Percentiles rank a stretch among this genome's conserved stretches.
These are phyloP conservation scores for Drosophila guanche DNA, from an alignment of 1,140 invertebrate species.

Conservation along the genomic window DNA sequence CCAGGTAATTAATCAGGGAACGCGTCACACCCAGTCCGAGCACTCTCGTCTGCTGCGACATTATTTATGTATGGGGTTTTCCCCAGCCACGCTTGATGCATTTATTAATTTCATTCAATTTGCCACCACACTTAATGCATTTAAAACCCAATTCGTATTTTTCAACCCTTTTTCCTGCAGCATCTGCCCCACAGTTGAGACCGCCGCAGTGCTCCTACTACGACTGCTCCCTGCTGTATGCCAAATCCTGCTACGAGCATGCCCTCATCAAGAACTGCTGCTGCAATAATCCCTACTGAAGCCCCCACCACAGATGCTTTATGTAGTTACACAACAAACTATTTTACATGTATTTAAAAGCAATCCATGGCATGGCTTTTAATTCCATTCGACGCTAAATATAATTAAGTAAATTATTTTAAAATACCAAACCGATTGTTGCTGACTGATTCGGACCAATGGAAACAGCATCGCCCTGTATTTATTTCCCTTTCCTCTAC, in stretches of 20 bases:
- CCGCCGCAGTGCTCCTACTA: slow-evolving; percentile 87
- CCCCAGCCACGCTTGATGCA: slow-evolving; percentile 16
- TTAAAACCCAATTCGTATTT: slow-evolving; percentile 10
- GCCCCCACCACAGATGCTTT: background rate
- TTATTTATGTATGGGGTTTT: slow-evolving; percentile 45
- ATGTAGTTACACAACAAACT: slow-evolving; percentile 8
- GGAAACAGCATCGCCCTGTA: too few species aligned
- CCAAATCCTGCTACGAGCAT: slow-evolving; percentile 89
- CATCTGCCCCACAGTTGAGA: slow-evolving; percentile 40
- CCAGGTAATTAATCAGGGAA: slow-evolving; percentile 83
- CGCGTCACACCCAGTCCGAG: background rate
- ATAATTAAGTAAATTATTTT: slow-evolving; percentile 47
- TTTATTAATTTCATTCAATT: slow-evolving; percentile 50
- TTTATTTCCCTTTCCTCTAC: too few species aligned
- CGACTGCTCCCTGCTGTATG: slow-evolving; percentile 89
- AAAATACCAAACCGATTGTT: background rate
- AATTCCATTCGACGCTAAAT: slow-evolving; percentile 3
- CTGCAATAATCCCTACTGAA: slow-evolving; percentile 85
- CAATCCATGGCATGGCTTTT: background rate
- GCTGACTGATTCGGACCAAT: background rate
- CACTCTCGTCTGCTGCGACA: slow-evolving; percentile 1
- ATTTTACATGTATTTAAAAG: slow-evolving; percentile 14
- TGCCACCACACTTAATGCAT: slow-evolving; percentile 25
- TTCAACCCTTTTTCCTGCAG: slow-evolving; percentile 15
- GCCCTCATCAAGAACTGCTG: slow-evolving; percentile 89